Percentiles rank a stretch among this genome's conserved stretches.
These are phyloP conservation scores for Diachasma alloeum DNA, from an alignment of 1,140 invertebrate species.

Conservation along the genomic window DNA sequence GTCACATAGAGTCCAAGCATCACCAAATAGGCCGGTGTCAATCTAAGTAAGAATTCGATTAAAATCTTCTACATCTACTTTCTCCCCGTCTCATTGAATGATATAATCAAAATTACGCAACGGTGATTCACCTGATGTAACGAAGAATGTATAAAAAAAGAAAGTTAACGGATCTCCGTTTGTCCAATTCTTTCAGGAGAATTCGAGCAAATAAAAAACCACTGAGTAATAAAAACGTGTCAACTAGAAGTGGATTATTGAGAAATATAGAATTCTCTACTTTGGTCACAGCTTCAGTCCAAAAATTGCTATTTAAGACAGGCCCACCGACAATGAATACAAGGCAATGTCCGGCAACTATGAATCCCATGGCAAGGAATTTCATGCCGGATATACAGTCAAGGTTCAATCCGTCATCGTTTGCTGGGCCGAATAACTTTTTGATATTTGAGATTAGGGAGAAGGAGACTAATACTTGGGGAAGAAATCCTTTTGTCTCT, in stretches of 20 bases:
- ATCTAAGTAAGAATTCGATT: slow-evolving; percentile 56
- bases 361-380: slow-evolving; percentile 71
- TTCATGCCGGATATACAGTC: slow-evolving; percentile 74
- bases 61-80: not conserved
- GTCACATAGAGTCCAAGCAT: slow-evolving; percentile 76
- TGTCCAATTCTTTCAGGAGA: slow-evolving; percentile 74
- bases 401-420: slow-evolving; percentile 67
- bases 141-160: slow-evolving; percentile 70
- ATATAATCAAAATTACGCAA: slow-evolving; percentile 28
- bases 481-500: slow-evolving; percentile 43
- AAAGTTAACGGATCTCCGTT: slow-evolving; percentile 71
- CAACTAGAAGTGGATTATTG: slow-evolving; percentile 72
- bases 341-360: slow-evolving; percentile 71
- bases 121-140: slow-evolving; percentile 68
- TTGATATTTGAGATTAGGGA: slow-evolving; percentile 70
- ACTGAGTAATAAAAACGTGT: slow-evolving; percentile 76
- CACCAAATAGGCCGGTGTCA: slow-evolving; percentile 75
- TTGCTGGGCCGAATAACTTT: slow-evolving; percentile 61
- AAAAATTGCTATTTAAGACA: slow-evolving; percentile 70
- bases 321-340: slow-evolving; percentile 73
- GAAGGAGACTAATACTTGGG: slow-evolving; percentile 67
- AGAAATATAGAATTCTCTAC: slow-evolving; percentile 66
- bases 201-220: slow-evolving; percentile 74
- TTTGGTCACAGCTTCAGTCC: slow-evolving; percentile 62
- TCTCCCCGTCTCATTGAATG: not conserved